phyloP scores from a whole-genome alignment of 1,140 invertebrate genomes.

The Anoplolepis gracilipes region DNA sequence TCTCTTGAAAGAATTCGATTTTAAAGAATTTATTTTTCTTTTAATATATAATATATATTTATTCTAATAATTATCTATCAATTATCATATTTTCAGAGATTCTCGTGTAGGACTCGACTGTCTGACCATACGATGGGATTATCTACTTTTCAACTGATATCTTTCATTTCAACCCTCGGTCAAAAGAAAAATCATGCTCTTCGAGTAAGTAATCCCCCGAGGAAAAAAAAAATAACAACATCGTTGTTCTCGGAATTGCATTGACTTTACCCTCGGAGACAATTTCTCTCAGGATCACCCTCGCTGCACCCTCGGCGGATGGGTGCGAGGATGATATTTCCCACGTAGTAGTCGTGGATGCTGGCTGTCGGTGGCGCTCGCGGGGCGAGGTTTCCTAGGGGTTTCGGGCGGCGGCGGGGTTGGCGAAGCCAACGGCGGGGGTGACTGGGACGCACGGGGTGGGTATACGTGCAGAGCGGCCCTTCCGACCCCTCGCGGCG shows the following conservation, averaged over 20 bases:
- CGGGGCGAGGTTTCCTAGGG: constrained; percentile 73
- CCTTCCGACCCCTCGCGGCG: constrained; percentile 64
- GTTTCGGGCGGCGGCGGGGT: constrained; percentile 63
- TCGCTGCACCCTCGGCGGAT: constrained; percentile 22
- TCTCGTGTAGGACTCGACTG: not conserved
- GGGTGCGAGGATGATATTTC: constrained; percentile 32
- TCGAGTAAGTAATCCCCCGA: not conserved
- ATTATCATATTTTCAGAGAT: not conserved
- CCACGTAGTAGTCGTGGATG: constrained; percentile 61
- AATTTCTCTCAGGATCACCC: not conserved
- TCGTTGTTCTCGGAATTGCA: not conserved
- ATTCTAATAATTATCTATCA: not conserved
- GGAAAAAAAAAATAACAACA: not conserved
- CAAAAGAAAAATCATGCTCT: constrained; percentile 17
- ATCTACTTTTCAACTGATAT: not conserved
- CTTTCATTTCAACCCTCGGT: constrained; percentile 16
- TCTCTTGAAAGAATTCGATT: not conserved
- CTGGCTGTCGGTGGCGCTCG: constrained; percentile 60
- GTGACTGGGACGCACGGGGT: constrained; percentile 59
- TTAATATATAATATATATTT: not conserved
- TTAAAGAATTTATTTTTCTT: not conserved
- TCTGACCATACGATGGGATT: not conserved
- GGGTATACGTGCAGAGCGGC: constrained; percentile 57
- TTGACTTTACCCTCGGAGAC: constrained; percentile 24
- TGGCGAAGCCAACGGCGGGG: constrained; percentile 60